Evolutionary conservation across 2,113 vertebrate species (phyloP), one percentile per base, ranked within the genome.

Genomic region (Phylloscopus trochiloides): DNA sequence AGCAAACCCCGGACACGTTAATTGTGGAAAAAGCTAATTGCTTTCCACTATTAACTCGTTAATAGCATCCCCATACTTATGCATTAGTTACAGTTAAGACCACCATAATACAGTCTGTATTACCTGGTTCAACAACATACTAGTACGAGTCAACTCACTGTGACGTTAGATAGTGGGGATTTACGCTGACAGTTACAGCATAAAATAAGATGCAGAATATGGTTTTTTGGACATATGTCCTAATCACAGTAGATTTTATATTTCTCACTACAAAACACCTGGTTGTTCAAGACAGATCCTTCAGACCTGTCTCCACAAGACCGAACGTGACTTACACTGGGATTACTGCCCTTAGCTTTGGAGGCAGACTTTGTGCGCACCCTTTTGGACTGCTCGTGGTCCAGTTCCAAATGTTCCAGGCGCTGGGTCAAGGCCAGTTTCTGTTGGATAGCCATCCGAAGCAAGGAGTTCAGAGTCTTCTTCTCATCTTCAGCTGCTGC

Each of bases 371-470:
- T 99, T 96, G 98, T 86, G 43, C 99, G 98, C 63, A 97, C 98
- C 95, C 99, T 98, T 79, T 98, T 99, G 52, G 98, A 98, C 98
- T 99, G 99, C 97, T 99, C 99, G 0, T 99, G 98, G 96, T 99
- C 99, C 5, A 98, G 96, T 98, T 99, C 99, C 73, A 99, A 96
- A 92, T 99, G 99, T 87, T 99, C 99, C 96, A 99, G 98, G 36
- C 99, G 99, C 98, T 99, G 99, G 6, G 99, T 99, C 95, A 99
- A 97, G 2, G 99, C 99, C 96, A 99, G 98, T 96, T 99, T 99
- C 98, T 99, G 99, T 98, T 99, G 99, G 97, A 99, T 99, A 47
- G 99, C 99, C 99, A 99, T 99, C 15, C 99, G 98, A 65, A 99
- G 98, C 95, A 99, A 97, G 2, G 99, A 99, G 97, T 99, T 99